These are phyloP conservation scores for Laterallus jamaicensis DNA, from an alignment of 2,113 vertebrate species.

Conservation along the genomic window DNA sequence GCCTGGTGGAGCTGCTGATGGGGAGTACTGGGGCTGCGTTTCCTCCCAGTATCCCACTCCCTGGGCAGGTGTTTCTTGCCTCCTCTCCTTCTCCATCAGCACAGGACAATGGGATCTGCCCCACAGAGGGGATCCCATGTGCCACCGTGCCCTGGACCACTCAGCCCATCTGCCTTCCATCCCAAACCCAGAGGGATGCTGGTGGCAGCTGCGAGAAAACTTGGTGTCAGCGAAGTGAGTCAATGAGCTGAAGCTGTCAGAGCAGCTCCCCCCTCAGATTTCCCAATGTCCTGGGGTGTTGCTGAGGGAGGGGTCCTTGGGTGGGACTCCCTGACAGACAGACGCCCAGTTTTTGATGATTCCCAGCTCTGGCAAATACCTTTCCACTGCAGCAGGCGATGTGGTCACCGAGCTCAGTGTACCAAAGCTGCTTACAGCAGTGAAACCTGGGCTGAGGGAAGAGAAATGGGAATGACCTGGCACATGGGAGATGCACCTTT, in stretches of 20 bases:
- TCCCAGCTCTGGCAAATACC: neutral
- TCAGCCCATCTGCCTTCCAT: neutral
- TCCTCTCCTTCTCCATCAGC: neutral
- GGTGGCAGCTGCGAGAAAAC: fast-evolving
- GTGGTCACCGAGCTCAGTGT: neutral
- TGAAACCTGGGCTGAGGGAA: neutral
- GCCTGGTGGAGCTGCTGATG: neutral
- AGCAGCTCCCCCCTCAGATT: neutral
- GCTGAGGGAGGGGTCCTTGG: neutral
- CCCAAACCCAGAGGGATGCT: neutral
- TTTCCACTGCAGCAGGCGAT: neutral
- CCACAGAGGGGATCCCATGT: fast-evolving
- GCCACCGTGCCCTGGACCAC: fast-evolving
- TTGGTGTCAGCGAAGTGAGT: neutral
- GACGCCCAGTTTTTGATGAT: neutral
- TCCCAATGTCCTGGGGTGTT: neutral
- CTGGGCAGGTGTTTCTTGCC: neutral
- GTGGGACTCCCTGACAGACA: neutral
- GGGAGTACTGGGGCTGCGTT: neutral
- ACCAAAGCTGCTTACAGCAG: neutral
- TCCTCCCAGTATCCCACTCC: fast-evolving
- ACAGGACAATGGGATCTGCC: neutral
- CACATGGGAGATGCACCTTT: fast-evolving
- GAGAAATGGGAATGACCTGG: neutral
- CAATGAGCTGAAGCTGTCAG: fast-evolving